Evolutionary conservation across 2,888 invertebrate species (phyloP).

Genomic region (Oscheius myriophilus): DNA sequence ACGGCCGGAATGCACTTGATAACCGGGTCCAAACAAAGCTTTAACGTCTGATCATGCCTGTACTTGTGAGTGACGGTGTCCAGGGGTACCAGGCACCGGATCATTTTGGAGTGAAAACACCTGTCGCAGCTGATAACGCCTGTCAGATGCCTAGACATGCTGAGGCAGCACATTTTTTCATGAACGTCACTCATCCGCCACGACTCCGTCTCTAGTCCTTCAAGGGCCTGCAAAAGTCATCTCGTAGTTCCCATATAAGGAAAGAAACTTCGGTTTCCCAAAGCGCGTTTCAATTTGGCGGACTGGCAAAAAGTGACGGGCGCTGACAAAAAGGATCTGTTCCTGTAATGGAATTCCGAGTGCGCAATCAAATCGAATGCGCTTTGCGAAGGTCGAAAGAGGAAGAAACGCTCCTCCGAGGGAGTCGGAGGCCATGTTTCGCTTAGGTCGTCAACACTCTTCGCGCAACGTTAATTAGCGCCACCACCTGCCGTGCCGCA

Average conservation of each 20-base stretch:
- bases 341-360: conserved; percentile 29
- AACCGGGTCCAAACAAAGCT: too few relatives aligned
- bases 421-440: too few relatives aligned
- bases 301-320: conserved; percentile 29
- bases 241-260: too few relatives aligned
- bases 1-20: too few relatives aligned
- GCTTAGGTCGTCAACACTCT: too few relatives aligned
- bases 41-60: neutral
- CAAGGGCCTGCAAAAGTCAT: too few relatives aligned
- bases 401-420: neutral
- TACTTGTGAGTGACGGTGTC: conserved; percentile 22
- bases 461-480: conserved; percentile 13
- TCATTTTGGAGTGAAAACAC: conserved; percentile 3
- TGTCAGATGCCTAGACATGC: too few relatives aligned
- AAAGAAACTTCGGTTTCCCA: neutral
- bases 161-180: too few relatives aligned
- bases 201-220: too few relatives aligned
- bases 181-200: too few relatives aligned
- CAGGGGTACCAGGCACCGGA: conserved; percentile 18
- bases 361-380: conserved; percentile 26
- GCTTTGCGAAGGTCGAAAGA: conserved; percentile 19
- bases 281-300: conserved; percentile 27
- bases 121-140: too few relatives aligned
- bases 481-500: conserved; percentile 21
- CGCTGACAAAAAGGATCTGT: conserved; percentile 28